Evolutionary conservation across 1,140 invertebrate species (phyloP).

Genomic region (Adoxophyes honmai): DNA sequence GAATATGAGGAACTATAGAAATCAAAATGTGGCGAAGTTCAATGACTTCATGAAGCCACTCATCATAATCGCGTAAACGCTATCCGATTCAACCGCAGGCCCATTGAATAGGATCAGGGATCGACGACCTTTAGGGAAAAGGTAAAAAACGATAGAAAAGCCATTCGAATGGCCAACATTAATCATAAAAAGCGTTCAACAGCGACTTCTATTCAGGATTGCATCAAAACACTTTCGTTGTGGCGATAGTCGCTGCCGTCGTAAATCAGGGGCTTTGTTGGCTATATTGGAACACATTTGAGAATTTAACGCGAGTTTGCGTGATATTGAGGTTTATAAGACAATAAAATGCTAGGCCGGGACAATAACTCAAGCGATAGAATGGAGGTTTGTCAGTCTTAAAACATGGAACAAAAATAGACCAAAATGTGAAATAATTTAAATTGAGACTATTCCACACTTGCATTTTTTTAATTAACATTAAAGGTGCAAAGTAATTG

Average conservation of each 20-base stretch:
- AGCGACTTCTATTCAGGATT: constrained; percentile 32
- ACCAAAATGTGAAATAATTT: too few species aligned
- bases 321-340: too few species aligned
- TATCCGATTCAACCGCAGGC: constrained; percentile 12
- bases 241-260: constrained; percentile 35
- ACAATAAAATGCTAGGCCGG: too few species aligned
- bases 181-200: constrained; percentile 45
- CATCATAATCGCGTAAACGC: constrained; percentile 21
- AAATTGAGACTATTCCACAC: too few species aligned
- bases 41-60: constrained; percentile 11
- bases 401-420: too few species aligned
- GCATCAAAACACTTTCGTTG: constrained; percentile 54
- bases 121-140: constrained; percentile 26
- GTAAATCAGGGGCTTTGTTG: constrained; percentile 39
- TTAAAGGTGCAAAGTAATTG: too few species aligned
- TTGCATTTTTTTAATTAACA: too few species aligned
- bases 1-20: neutral
- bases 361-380: too few species aligned
- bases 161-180: constrained; percentile 44
- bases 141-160: constrained; percentile 43
- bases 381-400: too few species aligned
- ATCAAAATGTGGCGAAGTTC: constrained; percentile 16
- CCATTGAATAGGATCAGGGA: constrained; percentile 16
- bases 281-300: too few species aligned
- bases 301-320: too few species aligned